phyloP scores from a whole-genome alignment of 2,113 vertebrate species.

The Pangasianodon hypophthalmus region DNA sequence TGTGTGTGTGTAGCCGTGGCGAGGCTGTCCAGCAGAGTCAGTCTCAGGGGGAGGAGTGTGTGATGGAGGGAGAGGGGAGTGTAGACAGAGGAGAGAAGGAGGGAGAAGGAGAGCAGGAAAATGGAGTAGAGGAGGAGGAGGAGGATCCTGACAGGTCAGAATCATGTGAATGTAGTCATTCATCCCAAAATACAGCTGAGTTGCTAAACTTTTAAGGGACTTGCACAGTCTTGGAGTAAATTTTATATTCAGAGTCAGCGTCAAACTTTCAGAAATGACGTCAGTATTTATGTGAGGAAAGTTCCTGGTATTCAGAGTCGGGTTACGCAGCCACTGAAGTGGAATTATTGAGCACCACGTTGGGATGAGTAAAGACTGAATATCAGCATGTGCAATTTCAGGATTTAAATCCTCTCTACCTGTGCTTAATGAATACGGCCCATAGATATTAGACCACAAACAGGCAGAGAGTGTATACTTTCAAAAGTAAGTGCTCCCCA shows the following conservation, averaged over 20 bases:
- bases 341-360: too few relatives aligned
- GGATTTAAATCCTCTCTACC: too few relatives aligned
- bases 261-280: neutral
- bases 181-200: neutral
- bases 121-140: conserved; percentile 63
- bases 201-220: neutral
- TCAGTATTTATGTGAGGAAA: neutral
- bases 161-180: too few relatives aligned
- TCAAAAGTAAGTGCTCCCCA: too few relatives aligned
- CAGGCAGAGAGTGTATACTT: neutral
- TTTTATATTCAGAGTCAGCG: too few relatives aligned
- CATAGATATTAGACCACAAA: neutral
- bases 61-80: conserved; percentile 39
- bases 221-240: neutral
- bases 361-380: neutral
- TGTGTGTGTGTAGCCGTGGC: conserved; percentile 65
- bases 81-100: conserved; percentile 45
- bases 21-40: conserved; percentile 72
- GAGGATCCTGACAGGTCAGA: conserved; percentile 62
- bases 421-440: neutral
- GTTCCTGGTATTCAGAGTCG: neutral
- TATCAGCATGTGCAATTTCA: too few relatives aligned
- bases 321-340: neutral
- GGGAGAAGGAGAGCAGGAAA: conserved; percentile 51
- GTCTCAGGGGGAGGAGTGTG: conserved; percentile 63